Evolutionary conservation across 1,140 invertebrate genomes (phyloP).

Genomic region (Orchestia grillus): DNA sequence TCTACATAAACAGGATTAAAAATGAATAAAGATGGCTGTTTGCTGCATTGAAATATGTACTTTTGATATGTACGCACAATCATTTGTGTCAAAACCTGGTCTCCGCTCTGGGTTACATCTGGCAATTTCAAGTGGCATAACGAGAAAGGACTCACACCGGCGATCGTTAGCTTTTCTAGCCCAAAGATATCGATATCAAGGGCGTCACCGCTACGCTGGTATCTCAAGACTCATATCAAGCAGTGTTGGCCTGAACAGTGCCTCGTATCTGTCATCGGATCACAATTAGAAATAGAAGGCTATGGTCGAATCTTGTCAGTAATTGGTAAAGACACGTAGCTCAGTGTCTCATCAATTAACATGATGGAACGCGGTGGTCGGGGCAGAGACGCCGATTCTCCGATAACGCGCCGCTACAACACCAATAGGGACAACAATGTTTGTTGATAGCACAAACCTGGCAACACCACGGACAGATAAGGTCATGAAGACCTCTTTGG

Average conservation of each 20-base stretch:
- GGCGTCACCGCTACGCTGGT: not conserved
- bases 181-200: not conserved
- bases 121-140: too few relatives aligned
- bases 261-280: constrained; percentile 21
- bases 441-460: not conserved
- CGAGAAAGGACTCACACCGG: not conserved
- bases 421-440: constrained; percentile 40
- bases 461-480: not conserved
- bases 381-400: not conserved
- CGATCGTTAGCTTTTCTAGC: not conserved
- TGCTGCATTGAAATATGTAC: too few relatives aligned
- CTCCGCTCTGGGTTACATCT: too few relatives aligned
- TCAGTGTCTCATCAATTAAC: constrained; percentile 23
- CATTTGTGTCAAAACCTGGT: too few relatives aligned
- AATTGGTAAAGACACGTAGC: constrained; percentile 40
- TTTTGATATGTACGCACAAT: too few relatives aligned
- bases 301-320: constrained; percentile 42
- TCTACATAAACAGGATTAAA: too few relatives aligned
- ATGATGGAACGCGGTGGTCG: constrained; percentile 38
- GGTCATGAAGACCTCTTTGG: not conserved
- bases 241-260: not conserved
- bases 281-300: constrained; percentile 34
- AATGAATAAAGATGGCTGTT: too few relatives aligned
- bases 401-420: constrained; percentile 44
- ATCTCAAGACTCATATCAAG: not conserved